Evolutionary conservation across 2,113 vertebrate genomes (phyloP), one percentile per base, ranked within the genome.

Genomic region (Ptilorrhoa leucosticta): DNA sequence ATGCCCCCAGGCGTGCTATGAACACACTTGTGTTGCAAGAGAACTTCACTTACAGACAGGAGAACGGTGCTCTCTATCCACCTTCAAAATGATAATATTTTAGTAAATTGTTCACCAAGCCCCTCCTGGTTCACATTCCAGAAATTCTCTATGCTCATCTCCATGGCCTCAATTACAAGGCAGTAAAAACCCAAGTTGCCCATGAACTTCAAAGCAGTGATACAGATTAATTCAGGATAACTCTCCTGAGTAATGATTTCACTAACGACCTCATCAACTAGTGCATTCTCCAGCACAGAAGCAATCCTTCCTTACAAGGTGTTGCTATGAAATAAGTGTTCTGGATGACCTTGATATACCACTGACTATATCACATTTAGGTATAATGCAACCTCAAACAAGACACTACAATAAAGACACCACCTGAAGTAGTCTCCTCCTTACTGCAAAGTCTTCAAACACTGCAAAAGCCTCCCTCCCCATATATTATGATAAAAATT

Each of bases 201-300:
- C 73, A 58, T 4, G 86, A 72, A 86, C 72, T 94, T 96, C 84
- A 94, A 95, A 96, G 90, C 56, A 72, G 64, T 18, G 57, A 78
- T 48, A 40, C 6, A 75, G 66, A 90, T 78, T 73, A 58, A 84
- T 47, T 42, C 58, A 93, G 81, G 72, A 42, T 75, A 93, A 79
- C 72, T 83, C 76, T 78, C 83, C 65, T 18, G 45, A 80, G 56
- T 42, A 56, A 89, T 15, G 35, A 77, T 72, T 90, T 93, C 80
- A 83, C 65, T 54, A 93, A 84, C 3, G 3, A 83, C 61, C 75
- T 93, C 57, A 95, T 81, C 89, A 87, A 75, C 44, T 30, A 53
- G 71, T 12, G 11, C 31, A 64, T 73, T 75, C 64, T 65, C 65
- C 31, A 48, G 60, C 28, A 15, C 39, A 88, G 30, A 58, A 83